Evolutionary conservation across 2,888 invertebrate genomes (phyloP), one percentile per base, ranked within the genome.

Genomic region (Conus canariensis): DNA sequence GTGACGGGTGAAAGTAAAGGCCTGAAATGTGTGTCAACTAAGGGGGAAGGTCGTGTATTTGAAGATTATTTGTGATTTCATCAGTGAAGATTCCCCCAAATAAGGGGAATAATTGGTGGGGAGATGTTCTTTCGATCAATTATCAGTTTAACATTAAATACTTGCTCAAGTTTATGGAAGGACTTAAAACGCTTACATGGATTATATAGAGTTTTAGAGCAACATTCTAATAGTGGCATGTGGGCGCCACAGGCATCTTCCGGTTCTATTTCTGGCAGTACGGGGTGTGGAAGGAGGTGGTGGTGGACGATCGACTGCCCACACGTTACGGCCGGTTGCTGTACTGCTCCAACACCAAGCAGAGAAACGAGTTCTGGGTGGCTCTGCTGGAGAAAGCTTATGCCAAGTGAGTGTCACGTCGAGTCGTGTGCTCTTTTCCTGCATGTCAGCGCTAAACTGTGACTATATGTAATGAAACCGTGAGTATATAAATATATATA

Each of bases 301-400:
- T 92, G 16, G 88, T 93, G 8, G 93, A 93, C 77, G 93, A 93
- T 59, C 89, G 92, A 2, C 90, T 93, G 83, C 93, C 93, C 16
- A 92, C 92, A 2, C 74, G 90, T n/a, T 88, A 90, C 22, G 91
- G 91, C 0, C 25, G 88, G 22, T 89, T 93, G 45, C 88, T 92
- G 22, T 93, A 91, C 89, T 88, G 89, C 67, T 77, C 90, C 83
- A 93, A 93, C 92, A 67, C 59, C 22, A 90, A 86, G 7, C 74
- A 92, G 56, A 90, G 90, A 0, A 90, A 92, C 70, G 93, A 93
- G 85, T 93, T 92, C 88, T 93, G 93, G 93, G 91, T 93, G 80
- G 90, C 93, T 4, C 91, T 93, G 45, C 67, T 93, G 89, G 93
- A 93, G 90, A 95, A 95, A 88, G 95, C 95, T 1, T 95, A 94